phyloP scores from a whole-genome alignment of 1,140 invertebrate genomes.

The Diorhabda sublineata region DNA sequence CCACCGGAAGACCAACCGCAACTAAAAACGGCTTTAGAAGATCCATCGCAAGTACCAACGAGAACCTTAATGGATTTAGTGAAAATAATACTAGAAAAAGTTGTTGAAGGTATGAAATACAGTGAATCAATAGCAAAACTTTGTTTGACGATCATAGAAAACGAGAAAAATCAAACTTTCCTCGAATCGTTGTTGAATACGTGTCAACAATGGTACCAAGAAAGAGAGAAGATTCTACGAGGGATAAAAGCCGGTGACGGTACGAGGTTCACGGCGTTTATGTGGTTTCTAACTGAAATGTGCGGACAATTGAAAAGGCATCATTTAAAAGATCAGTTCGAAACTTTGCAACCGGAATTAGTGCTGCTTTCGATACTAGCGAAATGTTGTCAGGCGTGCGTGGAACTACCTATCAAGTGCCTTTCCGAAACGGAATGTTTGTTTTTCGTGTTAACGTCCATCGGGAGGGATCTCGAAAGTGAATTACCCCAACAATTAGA shows the following conservation, averaged over 20 bases:
- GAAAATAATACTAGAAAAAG: slow-evolving; percentile 70
- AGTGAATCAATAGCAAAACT: slow-evolving; percentile 75
- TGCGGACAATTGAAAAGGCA: slow-evolving; percentile 78
- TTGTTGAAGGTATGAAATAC: slow-evolving; percentile 72
- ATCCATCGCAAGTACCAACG: slow-evolving; percentile 74
- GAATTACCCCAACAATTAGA: slow-evolving; percentile 75
- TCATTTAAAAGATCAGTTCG: slow-evolving; percentile 62
- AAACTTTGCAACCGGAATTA: slow-evolving; percentile 65
- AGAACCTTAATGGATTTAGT: slow-evolving; percentile 80
- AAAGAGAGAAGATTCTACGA: slow-evolving; percentile 62
- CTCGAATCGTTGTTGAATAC: slow-evolving; percentile 82
- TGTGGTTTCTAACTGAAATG: slow-evolving; percentile 84
- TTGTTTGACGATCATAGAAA: slow-evolving; percentile 80
- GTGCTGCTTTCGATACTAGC: slow-evolving; percentile 73
- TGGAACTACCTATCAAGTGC: slow-evolving; percentile 72
- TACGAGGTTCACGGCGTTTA: slow-evolving; percentile 74
- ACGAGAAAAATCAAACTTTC: slow-evolving; percentile 81
- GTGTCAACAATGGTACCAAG: slow-evolving; percentile 86
- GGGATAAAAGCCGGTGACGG: slow-evolving; percentile 54
- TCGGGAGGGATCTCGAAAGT: slow-evolving; percentile 79
- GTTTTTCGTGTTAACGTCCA: slow-evolving; percentile 80
- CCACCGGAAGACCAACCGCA: slow-evolving; percentile 65
- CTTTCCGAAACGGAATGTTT: slow-evolving; percentile 77
- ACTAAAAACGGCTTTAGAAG: slow-evolving; percentile 69
- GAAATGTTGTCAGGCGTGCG: slow-evolving; percentile 80